Conservation (phyloP, 2,888 invertebrate genomes). For the Ecliptopera silaceata region DNA sequence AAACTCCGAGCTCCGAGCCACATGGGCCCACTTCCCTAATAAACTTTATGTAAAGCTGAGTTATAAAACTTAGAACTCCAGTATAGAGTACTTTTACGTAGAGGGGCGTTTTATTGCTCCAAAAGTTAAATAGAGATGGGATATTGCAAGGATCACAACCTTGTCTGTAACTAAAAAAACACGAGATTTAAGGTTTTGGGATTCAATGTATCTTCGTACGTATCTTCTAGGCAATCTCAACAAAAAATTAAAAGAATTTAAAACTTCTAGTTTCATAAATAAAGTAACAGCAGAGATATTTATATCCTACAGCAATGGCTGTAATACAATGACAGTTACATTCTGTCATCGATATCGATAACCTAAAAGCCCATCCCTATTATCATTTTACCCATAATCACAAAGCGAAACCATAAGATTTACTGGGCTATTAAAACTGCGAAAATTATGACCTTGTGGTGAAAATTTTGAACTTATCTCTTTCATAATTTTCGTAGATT, state of each 20-base stretch:
- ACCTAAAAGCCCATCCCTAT: slow-evolving; percentile 45
- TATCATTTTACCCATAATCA: slow-evolving; percentile 52
- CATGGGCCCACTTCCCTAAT: slow-evolving; percentile 37
- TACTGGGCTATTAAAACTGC: slow-evolving; percentile 74
- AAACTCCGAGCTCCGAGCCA: slow-evolving; percentile 26
- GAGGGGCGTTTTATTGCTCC: slow-evolving; percentile 38
- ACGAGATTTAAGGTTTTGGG: too few species aligned
- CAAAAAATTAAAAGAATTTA: too few species aligned
- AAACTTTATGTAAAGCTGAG: slow-evolving; percentile 26
- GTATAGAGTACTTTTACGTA: slow-evolving; percentile 48
- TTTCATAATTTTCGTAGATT: slow-evolving; percentile 23
- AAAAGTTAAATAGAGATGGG: slow-evolving; percentile 41
- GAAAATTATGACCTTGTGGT: slow-evolving; percentile 60
- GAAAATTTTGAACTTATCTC: slow-evolving; percentile 38
- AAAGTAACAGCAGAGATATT: too few species aligned
- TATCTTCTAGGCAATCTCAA: too few species aligned
- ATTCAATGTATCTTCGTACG: too few species aligned
- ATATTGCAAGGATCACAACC: too few species aligned
- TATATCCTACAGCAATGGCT: too few species aligned
- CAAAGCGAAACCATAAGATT: slow-evolving; percentile 69
- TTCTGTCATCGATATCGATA: slow-evolving; percentile 19
- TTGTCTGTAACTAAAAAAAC: too few species aligned
- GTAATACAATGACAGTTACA: too few species aligned
- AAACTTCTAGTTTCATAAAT: too few species aligned
- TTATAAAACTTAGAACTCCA: slow-evolving; percentile 50